Base-by-base conservation (phyloP, 2,113 vertebrate species). In the Centropus unirufus region DNA sequence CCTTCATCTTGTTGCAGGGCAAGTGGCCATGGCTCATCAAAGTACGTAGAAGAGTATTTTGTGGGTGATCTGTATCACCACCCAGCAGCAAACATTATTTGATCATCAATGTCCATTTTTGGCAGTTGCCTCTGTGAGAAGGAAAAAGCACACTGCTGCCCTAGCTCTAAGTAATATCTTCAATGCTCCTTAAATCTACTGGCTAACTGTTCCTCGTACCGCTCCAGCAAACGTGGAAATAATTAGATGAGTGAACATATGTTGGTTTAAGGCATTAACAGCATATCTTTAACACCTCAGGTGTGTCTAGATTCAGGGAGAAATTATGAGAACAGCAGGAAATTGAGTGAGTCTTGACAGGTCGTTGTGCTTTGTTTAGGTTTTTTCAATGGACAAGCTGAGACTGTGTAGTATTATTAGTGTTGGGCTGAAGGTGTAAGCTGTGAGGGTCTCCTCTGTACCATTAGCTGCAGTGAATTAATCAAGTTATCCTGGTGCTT, bases 11-110 rank as follows among this genome's bases (percentile, higher is more conserved):
- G 11, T 72, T 85, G 62, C 42, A 76, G 58, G 30, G 24, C 34
- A 49, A 80, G 32, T 30, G 62, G 22, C 40, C 32, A 5, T 86
- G 42, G 8, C n/a, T n/a, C 0, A 0, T 61, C 63, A 46, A 55
- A 19, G 24, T 18, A 40, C 20, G 32, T 58, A 15, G 30, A 58
- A 62, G 30, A 12, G 30, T 17, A 47, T 83, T 83, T 67, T 4
- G 4, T 55, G 54, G 12, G 44, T 89, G 58, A 76, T 26, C 30
- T 67, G 12, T 18, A 32, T n/a, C 0, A 0, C 39, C 14, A 13
- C 26, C 19, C 58, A 19, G 47, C 67, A 83, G 39, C 54, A 86
- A 83, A 46, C 3, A 13, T 27, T 63, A 36, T 14, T 72, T 64
- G 26, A 57, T 66, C 6, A 66, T 67, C n/a, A 49, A 14, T 40